Base-by-base conservation (phyloP, 1,140 invertebrate species). In the Prorops nasuta region DNA sequence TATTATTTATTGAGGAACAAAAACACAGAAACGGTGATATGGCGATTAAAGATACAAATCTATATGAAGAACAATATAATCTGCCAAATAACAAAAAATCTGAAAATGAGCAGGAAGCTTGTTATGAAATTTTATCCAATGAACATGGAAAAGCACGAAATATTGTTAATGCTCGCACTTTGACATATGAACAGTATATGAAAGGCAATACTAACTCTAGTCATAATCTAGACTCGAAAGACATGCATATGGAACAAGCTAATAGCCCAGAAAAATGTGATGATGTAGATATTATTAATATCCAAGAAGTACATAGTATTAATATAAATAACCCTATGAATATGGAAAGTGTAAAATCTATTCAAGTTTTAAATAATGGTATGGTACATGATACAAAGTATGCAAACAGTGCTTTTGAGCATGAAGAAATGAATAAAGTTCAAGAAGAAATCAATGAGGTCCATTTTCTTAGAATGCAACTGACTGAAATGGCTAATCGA, bases 131-230 rank as follows among this genome's bases (percentile, higher is more conserved):
- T n/a, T n/a, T n/a, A n/a, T n/a, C n/a, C n/a, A n/a, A 67, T 37
- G 59, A 58, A 58, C 50, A 66, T 36, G 55, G 65, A 38, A 55
- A 51, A 32, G 12, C 35, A 10, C 50, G 46, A 34, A 46, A 34
- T 3, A 35, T 69, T 22, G 39, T 53, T 6, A 58, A 69, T 56
- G 19, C 63, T 1, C 57, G 56, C 12, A 54, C 63, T 0, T 28
- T 72, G 7, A 60, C 38, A 32, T 72, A 70, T 35, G 67, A 74
- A 4, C 69, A 74, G 19, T 74, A 70, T 10, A 63, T 67, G 49
- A 64, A 62, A 6, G 49, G 41, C 7, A 17, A 17, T 36, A 17
- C 39, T 16, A 38, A 48, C 6, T 35, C 36, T 38, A 35, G n/a
- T 19, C 51, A 51, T 15, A 44, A 42, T 19, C 9, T 38, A 17